phyloP scores from a whole-genome alignment of 2,113 vertebrate species.

The Perca schrenkii region DNA sequence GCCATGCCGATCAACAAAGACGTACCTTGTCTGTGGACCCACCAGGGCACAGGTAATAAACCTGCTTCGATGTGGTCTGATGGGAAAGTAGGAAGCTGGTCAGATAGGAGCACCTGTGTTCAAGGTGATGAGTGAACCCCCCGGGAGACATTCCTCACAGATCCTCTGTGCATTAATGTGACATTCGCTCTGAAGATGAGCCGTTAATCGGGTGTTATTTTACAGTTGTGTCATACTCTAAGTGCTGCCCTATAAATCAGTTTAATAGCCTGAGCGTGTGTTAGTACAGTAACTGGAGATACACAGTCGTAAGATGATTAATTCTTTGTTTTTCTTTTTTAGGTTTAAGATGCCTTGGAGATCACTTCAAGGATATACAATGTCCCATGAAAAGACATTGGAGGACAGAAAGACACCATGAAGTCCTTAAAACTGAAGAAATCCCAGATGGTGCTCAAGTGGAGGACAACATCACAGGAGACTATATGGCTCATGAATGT shows the following conservation, averaged over 20 bases:
- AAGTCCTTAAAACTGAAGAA: slow-evolving; percentile 40
- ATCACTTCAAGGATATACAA: slow-evolving; percentile 14
- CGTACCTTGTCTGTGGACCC: slow-evolving; percentile 47
- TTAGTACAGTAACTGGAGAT: slow-evolving; percentile 29
- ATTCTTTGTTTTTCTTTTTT: background rate
- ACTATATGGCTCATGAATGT: slow-evolving; percentile 60
- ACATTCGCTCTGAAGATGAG: slow-evolving; percentile 39
- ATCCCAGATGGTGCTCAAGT: slow-evolving; percentile 69
- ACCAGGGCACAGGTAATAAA: slow-evolving; percentile 60
- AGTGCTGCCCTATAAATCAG: slow-evolving; percentile 43
- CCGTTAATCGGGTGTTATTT: slow-evolving; percentile 40
- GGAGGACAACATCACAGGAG: slow-evolving; percentile 63
- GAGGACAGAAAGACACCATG: slow-evolving; percentile 26
- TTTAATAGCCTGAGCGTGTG: slow-evolving; percentile 15
- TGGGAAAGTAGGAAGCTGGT: slow-evolving; percentile 30
- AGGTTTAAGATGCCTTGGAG: slow-evolving; percentile 28
- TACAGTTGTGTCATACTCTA: slow-evolving; percentile 22
- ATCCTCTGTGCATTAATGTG: slow-evolving; percentile 37
- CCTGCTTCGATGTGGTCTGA: slow-evolving; percentile 39
- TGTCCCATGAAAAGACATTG: slow-evolving; percentile 16
- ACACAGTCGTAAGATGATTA: slow-evolving; percentile 24
- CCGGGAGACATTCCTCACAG: slow-evolving; percentile 48
- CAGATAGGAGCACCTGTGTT: slow-evolving; percentile 48
- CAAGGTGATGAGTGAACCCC: slow-evolving; percentile 45
- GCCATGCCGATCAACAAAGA: slow-evolving; percentile 62